Base-by-base conservation (phyloP, 53 echinoderm and acorn worm genomes). In the Echinometra lucunter region DNA sequence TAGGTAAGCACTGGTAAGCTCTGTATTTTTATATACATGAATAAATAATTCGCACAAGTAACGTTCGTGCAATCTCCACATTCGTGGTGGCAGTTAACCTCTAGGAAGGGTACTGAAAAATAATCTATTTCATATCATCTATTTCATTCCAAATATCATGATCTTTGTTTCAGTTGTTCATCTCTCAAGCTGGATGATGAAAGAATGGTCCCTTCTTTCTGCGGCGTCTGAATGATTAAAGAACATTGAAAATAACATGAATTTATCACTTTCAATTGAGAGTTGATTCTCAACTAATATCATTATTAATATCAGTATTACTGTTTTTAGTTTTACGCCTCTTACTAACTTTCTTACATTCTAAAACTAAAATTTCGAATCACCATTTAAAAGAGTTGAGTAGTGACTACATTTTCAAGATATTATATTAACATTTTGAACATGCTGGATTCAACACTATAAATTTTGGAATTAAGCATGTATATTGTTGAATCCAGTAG, bases 201-300 rank as follows among this genome's bases (percentile, higher is more conserved):
- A 85, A 85, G 85, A 85, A 85, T 23, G 85, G 85, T 12, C 85
- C 85, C 30, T 85, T 85, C 19, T 6, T 85, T 17, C 53, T 27
- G 28, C 47, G 85, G n/a, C n/a, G 85, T 16, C 85, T 85, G 85
- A 85, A 49, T n/a, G 49, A 47, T n/a, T 49, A 49, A 47, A 49
- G 18, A 1, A 18, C 18, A 78, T 21, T 40, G 3, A 1, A 38
- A 69, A 16, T 42, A 4, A 38, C 42, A 21, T 78, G 1, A 38
- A 78, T 38, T 78, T 32, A 69, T 69, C 32, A 63, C 63, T 9
- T 63, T 18, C 4, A 63, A 12, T 19, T 63, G 19, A 4, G 63
- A 21, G 0, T 18, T 58, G n/a, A 67, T 69, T 27, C 4, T 7
- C 19, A 32, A 69, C 6, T 32, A 32, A 69, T 6, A 67, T 28